A percentile compares a stretch with the other conserved stretches of the same genome.
Conservation (phyloP, 2,113 vertebrate species). For the Glaucomys volans region DNA sequence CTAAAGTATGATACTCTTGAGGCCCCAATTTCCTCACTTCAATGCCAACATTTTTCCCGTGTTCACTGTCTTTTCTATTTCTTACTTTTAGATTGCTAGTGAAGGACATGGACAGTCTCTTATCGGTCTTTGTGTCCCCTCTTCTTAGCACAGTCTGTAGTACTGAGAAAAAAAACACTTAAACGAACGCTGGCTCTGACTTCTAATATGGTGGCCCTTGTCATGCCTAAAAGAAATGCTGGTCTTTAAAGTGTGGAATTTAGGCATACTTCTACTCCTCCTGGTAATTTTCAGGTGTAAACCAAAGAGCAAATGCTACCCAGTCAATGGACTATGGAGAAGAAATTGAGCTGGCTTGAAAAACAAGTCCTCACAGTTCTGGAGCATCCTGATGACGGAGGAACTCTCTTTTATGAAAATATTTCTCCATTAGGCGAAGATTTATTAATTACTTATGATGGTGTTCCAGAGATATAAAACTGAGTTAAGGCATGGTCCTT, state of each 20-base stretch:
- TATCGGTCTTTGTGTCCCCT: not conserved
- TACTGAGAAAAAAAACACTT: not conserved
- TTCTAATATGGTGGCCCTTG: not conserved
- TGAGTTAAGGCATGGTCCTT: not conserved
- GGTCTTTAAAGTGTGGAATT: not conserved
- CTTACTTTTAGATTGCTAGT: not conserved
- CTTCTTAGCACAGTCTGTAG: not conserved
- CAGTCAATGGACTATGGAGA: not conserved
- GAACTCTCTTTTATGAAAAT: not conserved
- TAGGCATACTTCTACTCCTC: not conserved
- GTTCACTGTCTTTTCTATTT: not conserved
- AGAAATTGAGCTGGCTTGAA: not conserved
- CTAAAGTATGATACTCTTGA: not conserved
- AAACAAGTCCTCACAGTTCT: not conserved
- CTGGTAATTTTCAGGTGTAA: not conserved
- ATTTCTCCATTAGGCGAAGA: not conserved
- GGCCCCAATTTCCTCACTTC: not conserved
- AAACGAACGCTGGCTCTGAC: not conserved
- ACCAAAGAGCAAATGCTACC: not conserved
- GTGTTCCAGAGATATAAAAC: no score
- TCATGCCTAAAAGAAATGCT: not conserved
- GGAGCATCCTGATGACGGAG: fast-evolving
- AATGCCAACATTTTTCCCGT: not conserved
- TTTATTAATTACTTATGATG: not conserved
- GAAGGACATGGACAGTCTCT: not conserved